A percentile compares a stretch with the other conserved stretches of the same genome.
phyloP scores from a whole-genome alignment of 2,113 vertebrate genomes.

The Gnathonemus echidnorhynchus region DNA sequence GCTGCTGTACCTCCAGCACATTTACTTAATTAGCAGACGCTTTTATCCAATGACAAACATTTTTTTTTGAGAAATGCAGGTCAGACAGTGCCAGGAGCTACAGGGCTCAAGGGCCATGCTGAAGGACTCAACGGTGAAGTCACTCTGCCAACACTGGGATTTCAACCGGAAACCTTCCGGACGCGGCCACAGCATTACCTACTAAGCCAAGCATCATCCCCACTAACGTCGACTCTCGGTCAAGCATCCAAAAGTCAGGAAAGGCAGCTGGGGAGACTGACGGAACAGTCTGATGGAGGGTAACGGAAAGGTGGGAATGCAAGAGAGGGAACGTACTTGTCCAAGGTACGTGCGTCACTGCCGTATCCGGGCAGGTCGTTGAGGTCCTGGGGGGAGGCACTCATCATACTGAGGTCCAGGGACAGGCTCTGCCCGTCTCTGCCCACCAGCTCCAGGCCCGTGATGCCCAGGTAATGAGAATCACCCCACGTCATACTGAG shows the following conservation, averaged over 20 bases:
- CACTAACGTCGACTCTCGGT: not conserved
- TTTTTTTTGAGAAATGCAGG: not conserved
- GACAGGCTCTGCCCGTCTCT: constrained; percentile 73
- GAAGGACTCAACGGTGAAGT: not conserved
- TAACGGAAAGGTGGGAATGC: not conserved
- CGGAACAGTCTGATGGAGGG: not conserved
- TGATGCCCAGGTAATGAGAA: constrained; percentile 80
- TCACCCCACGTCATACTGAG: constrained; percentile 87
- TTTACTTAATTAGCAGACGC: not conserved
- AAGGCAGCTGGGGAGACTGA: not conserved
- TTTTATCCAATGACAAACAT: not conserved
- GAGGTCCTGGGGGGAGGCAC: constrained; percentile 75
- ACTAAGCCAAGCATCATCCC: not conserved
- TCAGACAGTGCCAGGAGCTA: not conserved
- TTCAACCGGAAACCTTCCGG: not conserved
- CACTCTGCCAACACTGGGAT: not conserved
- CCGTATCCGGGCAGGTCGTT: constrained; percentile 77
- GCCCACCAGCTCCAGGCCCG: constrained; percentile 84
- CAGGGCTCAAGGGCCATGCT: not conserved
- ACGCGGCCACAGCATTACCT: not conserved
- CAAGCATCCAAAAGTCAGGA: not conserved
- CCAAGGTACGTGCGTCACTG: constrained; percentile 74
- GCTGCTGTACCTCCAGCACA: not conserved
- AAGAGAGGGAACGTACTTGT: constrained; percentile 69
- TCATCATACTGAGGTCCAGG: constrained; percentile 65